Percentiles rank a stretch among this genome's conserved stretches.
These are phyloP conservation scores for Caenorhabditis tropicalis DNA, from an alignment of 1,140 invertebrate genomes.

Conservation along the genomic window DNA sequence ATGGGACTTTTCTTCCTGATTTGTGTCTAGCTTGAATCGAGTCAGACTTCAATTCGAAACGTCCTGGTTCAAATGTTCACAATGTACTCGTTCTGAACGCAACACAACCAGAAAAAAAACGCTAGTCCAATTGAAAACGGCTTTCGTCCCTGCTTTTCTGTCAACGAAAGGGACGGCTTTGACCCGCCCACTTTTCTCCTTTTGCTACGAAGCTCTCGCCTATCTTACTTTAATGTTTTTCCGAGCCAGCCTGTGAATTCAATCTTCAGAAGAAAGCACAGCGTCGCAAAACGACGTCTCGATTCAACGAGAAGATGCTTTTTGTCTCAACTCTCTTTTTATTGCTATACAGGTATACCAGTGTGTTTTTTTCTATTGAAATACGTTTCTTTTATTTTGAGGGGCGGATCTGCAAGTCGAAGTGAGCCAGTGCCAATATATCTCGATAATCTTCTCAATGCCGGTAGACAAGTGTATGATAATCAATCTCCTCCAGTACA, in stretches of 20 bases:
- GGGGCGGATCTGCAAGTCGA: neutral
- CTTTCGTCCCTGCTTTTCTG: neutral
- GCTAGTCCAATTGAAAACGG: neutral
- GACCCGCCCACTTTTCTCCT: slow-evolving; percentile 30
- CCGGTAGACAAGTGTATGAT: slow-evolving; percentile 65
- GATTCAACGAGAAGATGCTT: neutral
- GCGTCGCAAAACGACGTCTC: slow-evolving; percentile 3
- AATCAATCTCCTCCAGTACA: slow-evolving; percentile 71
- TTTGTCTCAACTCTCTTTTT: neutral
- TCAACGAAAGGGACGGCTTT: slow-evolving; percentile 7
- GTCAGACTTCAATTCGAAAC: neutral
- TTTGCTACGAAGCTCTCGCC: slow-evolving; percentile 31
- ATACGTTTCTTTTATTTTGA: neutral
- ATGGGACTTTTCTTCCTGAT: neutral
- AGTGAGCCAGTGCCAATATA: slow-evolving; percentile 66
- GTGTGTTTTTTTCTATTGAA: no score
- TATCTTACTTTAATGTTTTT: slow-evolving; percentile 41
- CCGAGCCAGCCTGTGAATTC: slow-evolving; percentile 20
- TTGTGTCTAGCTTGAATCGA: neutral
- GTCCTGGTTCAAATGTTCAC: neutral
- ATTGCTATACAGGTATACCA: slow-evolving; percentile 18
- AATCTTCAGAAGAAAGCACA: slow-evolving; percentile 17
- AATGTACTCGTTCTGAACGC: slow-evolving; percentile 8
- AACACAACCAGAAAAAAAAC: neutral
- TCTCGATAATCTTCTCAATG: slow-evolving; percentile 65